phyloP scores from a whole-genome alignment of 2,797 vertebrate genomes.

The Paratrypauchen microcephalus region DNA sequence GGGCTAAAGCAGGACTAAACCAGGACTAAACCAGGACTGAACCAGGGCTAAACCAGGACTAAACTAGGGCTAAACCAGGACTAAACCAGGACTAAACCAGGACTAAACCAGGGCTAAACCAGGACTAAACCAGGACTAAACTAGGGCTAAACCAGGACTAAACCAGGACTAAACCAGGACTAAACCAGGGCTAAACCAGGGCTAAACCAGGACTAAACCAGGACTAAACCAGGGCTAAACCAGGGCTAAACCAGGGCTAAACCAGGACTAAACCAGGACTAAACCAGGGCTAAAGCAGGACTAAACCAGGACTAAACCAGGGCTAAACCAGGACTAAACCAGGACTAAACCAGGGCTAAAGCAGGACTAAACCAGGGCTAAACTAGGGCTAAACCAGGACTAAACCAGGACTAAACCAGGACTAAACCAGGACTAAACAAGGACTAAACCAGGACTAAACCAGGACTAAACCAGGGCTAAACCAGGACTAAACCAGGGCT shows the following conservation, averaged over 20 bases:
- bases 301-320: no score
- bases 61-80: background rate
- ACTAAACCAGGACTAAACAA: no score
- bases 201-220: background rate
- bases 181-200: background rate
- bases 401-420: no score
- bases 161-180: background rate
- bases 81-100: background rate
- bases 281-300: background rate
- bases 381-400: no score
- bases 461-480: no score
- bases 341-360: no score
- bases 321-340: no score
- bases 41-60: slow-evolving; percentile 64
- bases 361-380: no score
- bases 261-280: background rate
- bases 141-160: background rate
- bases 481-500: no score
- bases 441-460: no score
- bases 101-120: background rate
- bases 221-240: background rate
- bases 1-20: background rate
- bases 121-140: background rate
- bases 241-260: background rate
- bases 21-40: no score